These are phyloP conservation scores for Cossypha dichroa DNA, from an alignment of 2,797 vertebrate genomes.

Conservation along the genomic window DNA sequence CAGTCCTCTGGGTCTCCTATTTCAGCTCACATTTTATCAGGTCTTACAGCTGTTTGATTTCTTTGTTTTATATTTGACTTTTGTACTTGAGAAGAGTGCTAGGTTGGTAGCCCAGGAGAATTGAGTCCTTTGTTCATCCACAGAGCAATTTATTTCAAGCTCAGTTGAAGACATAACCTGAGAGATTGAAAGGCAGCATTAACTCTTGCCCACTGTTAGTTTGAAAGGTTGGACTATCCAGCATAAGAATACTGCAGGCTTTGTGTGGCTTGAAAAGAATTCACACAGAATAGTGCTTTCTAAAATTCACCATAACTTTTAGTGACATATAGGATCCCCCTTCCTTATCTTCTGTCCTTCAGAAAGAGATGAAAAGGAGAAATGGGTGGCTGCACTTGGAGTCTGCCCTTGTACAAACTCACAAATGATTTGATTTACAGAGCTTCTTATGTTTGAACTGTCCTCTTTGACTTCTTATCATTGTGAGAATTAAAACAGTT, in stretches of 20 bases:
- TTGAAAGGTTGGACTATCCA: neutral
- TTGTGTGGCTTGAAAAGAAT: neutral
- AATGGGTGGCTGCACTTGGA: neutral
- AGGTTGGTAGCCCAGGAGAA: neutral
- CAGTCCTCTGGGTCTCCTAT: neutral
- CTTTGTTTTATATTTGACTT: conserved; percentile 8
- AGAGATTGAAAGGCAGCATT: neutral
- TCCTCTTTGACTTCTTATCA: neutral
- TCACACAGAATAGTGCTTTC: neutral
- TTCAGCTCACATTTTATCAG: neutral
- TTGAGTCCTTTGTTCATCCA: neutral
- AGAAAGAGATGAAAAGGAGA: neutral
- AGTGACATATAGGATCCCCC: neutral
- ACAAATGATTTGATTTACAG: neutral
- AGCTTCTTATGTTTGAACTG: neutral
- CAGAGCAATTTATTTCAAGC: neutral
- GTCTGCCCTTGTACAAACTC: neutral
- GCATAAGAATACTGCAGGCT: neutral
- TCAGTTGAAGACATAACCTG: neutral
- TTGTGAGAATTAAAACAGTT: neutral
- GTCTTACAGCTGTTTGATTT: neutral
- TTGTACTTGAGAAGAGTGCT: neutral
- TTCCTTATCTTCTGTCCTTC: neutral
- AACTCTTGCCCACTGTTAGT: neutral
- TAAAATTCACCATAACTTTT: neutral